Conservation (phyloP, 1,140 invertebrate species). For the Stenopsyche tienmushanensis region DNA sequence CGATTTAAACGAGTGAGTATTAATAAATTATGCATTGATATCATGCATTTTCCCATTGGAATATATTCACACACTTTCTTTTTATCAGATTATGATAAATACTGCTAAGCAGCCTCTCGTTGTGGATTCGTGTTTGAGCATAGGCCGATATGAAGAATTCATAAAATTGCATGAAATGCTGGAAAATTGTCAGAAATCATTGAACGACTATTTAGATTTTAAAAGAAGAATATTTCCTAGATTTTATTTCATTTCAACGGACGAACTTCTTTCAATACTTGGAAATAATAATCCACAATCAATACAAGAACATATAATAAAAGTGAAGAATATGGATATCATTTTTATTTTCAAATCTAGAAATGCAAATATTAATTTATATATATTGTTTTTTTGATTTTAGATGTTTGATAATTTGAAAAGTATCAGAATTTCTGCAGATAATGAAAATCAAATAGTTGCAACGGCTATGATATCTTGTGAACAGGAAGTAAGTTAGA, state of each 20-base stretch:
- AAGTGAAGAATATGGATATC: slow-evolving; percentile 56
- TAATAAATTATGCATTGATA: too few relatives aligned
- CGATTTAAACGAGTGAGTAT: slow-evolving; percentile 66
- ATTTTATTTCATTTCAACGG: slow-evolving; percentile 92
- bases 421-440: slow-evolving; percentile 65
- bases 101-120: slow-evolving; percentile 76
- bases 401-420: slow-evolving; percentile 91
- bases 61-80: slow-evolving; percentile 13
- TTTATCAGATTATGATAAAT: slow-evolving; percentile 75
- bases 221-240: slow-evolving; percentile 84
- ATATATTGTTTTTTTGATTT: slow-evolving; percentile 39
- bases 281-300: slow-evolving; percentile 76
- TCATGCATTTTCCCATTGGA: background rate
- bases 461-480: slow-evolving; percentile 81
- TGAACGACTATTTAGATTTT: slow-evolving; percentile 85
- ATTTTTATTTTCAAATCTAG: background rate
- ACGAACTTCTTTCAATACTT: slow-evolving; percentile 87
- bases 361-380: too few relatives aligned
- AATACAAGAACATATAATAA: slow-evolving; percentile 90
- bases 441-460: slow-evolving; percentile 62
- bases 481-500: slow-evolving; percentile 72
- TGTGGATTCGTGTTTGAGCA: slow-evolving; percentile 70
- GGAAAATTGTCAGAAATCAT: slow-evolving; percentile 87
- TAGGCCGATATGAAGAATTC: slow-evolving; percentile 74
- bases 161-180: slow-evolving; percentile 69